A percentile compares a stretch with the other conserved stretches of the same genome.
phyloP scores from a whole-genome alignment of 92 coral and sea anemone species.

The Plumapathes pennacea region DNA sequence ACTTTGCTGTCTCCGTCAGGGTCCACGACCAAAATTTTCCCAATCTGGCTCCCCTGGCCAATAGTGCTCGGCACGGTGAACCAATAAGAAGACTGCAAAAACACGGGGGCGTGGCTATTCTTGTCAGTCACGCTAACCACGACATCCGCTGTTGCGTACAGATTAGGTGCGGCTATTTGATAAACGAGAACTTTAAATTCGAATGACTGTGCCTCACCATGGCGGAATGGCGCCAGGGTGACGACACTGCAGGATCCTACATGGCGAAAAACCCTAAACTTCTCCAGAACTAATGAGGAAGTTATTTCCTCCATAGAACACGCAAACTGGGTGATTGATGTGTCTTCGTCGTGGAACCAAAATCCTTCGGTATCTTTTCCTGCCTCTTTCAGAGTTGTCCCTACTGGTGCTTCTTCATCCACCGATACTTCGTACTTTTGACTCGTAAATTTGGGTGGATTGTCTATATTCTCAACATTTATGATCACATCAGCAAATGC shows the following conservation, averaged over 20 bases:
- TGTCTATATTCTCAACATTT: constrained; percentile 50
- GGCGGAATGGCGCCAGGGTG: constrained; percentile 28
- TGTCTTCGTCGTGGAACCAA: constrained; percentile 50
- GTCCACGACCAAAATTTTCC: constrained; percentile 57
- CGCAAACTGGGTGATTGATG: constrained; percentile 42
- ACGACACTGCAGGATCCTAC: constrained; percentile 55
- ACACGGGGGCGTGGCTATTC: constrained; percentile 65
- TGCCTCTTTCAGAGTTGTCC: constrained; percentile 48
- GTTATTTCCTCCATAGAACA: constrained; percentile 60
- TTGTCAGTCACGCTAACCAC: constrained; percentile 46
- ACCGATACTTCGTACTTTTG: constrained; percentile 44
- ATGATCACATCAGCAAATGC: constrained; percentile 48
- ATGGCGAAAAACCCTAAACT: constrained; percentile 52
- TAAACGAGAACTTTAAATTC: constrained; percentile 47
- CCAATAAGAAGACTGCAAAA: constrained; percentile 73
- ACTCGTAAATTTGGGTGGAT: constrained; percentile 67
- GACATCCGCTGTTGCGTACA: constrained; percentile 28
- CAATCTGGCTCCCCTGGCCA: too few relatives aligned
- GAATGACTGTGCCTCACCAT: constrained; percentile 17
- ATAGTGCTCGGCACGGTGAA: constrained; percentile 44
- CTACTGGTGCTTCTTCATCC: constrained; percentile 44
- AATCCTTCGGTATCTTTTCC: constrained; percentile 39
- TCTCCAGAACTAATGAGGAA: constrained; percentile 41
- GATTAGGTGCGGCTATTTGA: constrained; percentile 26
- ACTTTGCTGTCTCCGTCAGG: constrained; percentile 49